Percentiles rank a stretch among this genome's conserved stretches.
Conservation (phyloP, 2,888 invertebrate genomes). For the Caradrina kadenii region DNA sequence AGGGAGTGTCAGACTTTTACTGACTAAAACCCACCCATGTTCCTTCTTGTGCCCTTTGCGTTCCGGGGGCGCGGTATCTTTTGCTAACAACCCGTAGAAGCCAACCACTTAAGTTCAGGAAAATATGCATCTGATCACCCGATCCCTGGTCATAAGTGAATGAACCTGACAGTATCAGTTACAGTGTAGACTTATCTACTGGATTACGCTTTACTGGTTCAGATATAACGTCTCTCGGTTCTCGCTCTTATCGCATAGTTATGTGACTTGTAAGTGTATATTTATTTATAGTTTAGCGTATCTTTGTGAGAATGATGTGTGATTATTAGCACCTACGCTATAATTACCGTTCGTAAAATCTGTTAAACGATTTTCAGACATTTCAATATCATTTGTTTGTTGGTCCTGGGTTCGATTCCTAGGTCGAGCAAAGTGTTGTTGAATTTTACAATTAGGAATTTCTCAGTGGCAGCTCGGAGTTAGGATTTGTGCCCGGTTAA, state of each 20-base stretch:
- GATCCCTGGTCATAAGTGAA: not conserved
- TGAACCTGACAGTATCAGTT: slow-evolving; percentile 26
- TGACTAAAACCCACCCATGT: too few relatives aligned
- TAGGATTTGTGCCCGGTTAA: too few relatives aligned
- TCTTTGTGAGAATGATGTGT: slow-evolving; percentile 4
- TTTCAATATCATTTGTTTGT: not conserved
- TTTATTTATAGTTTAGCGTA: slow-evolving; percentile 3
- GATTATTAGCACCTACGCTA: slow-evolving; percentile 1
- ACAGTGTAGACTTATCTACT: slow-evolving; percentile 27
- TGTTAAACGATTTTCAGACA: not conserved
- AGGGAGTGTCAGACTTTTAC: too few relatives aligned
- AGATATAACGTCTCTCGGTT: not conserved
- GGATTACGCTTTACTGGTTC: slow-evolving; percentile 25
- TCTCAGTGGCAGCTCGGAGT: too few relatives aligned
- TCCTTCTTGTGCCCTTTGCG: too few relatives aligned
- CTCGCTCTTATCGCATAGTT: slow-evolving; percentile 9
- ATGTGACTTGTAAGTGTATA: slow-evolving; percentile 13
- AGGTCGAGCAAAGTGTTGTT: too few relatives aligned
- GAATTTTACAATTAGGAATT: too few relatives aligned
- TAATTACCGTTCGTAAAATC: not conserved
- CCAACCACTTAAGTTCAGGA: too few relatives aligned
- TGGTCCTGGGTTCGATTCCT: too few relatives aligned
- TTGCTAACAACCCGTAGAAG: too few relatives aligned
- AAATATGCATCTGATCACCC: too few relatives aligned
- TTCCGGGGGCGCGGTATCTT: too few relatives aligned